Base-by-base conservation (phyloP, 2,797 vertebrate species). In the Cirrhinus molitorella region DNA sequence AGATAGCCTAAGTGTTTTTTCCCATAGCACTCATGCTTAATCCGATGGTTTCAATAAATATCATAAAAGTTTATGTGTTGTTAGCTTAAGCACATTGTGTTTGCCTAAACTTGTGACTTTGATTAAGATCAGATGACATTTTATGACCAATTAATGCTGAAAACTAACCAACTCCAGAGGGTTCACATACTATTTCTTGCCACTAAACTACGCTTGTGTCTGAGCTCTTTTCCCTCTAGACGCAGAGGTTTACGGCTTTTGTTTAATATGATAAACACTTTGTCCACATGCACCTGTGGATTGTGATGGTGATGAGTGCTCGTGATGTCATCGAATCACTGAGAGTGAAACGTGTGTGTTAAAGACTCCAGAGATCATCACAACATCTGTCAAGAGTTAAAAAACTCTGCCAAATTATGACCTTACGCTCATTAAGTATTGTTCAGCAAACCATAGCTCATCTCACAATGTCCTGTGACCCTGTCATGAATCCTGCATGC, bases 261-360 rank as follows among this genome's bases (percentile, higher is more conserved):
- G 21, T 57, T 55, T 43, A 25, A 75, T 59, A 23, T 45, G 4
- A 21, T 21, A 49, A 34, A 74, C 45, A 78, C 43, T 49, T 49
- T 78, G 75, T 47, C 75, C 40, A 78, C 57, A 63, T 21, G 57
- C 75, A 78, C 75, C 59, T 65, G 45, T 47, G 59, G 23, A 34
- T 47, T 77, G n/a, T 59, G 37, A 76, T 43, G 10, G 5, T 17
- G 5, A 45, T 45, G 16, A 63, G 28, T 11, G 37, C 5, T 4
- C 14, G 75, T 78, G 75, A 78, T 63, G 76, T 65, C 12, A 66
- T n/a, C 21, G 3, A 63, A 66, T 78, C 63, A 34, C 17, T 49
- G 59, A 34, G 43, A 49, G 17, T 65, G 23, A 61, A 65, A 4
- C 2, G 4, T 63, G 40, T 75, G 71, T 47, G 37, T 61, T 28